phyloP scores from a whole-genome alignment of 2,888 invertebrate genomes.

The Drosophila testacea region DNA sequence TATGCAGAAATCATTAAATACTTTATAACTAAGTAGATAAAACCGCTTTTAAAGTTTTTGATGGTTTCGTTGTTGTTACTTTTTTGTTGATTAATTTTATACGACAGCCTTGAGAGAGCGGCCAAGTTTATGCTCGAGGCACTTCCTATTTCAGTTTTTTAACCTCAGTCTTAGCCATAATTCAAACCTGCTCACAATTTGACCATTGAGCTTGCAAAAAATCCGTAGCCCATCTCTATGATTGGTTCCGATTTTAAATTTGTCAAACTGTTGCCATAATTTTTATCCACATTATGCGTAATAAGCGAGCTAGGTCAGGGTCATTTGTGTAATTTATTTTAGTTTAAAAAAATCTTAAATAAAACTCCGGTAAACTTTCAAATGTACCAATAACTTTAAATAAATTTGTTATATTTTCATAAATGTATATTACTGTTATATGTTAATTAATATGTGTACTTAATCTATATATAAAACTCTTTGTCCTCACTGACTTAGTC shows the following conservation, averaged over 20 bases:
- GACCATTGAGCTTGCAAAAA: conserved; percentile 28
- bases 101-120: conserved; percentile 48
- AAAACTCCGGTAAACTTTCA: no score
- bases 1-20: conserved; percentile 23
- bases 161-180: conserved; percentile 57
- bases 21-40: not conserved
- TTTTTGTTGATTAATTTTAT: conserved; percentile 8
- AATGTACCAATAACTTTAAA: not conserved
- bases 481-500: no score
- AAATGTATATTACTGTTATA: not conserved
- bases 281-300: not conserved
- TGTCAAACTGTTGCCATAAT: conserved; percentile 18
- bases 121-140: conserved; percentile 30
- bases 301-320: conserved; percentile 50
- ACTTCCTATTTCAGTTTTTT: conserved; percentile 74
- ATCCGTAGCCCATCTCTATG: conserved; percentile 14
- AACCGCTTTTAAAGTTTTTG: conserved; percentile 14
- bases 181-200: conserved; percentile 25
- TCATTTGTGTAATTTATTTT: not conserved
- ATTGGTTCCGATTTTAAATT: conserved; percentile 13
- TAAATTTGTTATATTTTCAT: not conserved
- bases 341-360: no score
- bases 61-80: conserved; percentile 1
- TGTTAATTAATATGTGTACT: not conserved
- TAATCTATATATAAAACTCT: no score